Conservation (phyloP, 2,113 vertebrate species). For the Numenius arquata region DNA sequence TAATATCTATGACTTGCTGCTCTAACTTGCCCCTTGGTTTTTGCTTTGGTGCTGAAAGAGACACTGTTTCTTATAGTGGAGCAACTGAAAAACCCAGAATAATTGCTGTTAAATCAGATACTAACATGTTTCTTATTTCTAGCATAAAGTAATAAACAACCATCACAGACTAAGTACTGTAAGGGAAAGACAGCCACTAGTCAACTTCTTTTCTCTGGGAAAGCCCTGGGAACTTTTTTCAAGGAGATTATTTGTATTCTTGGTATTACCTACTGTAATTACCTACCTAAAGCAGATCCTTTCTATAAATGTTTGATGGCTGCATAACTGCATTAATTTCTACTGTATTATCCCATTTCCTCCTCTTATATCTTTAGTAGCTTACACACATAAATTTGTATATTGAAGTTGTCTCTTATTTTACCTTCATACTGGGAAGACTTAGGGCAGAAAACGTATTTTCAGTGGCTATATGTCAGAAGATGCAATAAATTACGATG, state of each 20-base stretch:
- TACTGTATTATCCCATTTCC: background rate
- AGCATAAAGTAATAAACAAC: background rate
- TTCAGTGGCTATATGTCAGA: background rate
- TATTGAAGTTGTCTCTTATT: background rate
- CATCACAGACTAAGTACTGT: background rate
- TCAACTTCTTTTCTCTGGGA: background rate
- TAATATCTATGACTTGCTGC: background rate
- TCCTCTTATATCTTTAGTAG: background rate
- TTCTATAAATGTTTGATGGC: background rate
- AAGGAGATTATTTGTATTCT: background rate
- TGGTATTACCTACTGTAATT: background rate
- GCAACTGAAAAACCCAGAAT: background rate
- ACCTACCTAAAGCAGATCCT: background rate
- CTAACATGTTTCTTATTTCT: background rate
- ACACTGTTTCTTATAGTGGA: background rate
- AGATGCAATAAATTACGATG: background rate
- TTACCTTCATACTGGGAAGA: background rate
- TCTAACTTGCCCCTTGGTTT: background rate
- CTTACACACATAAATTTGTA: background rate
- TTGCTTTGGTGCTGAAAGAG: background rate
- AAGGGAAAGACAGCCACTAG: background rate
- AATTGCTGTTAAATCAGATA: background rate
- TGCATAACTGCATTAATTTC: background rate
- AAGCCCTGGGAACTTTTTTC: background rate
- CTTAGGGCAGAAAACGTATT: background rate